Base-by-base conservation (phyloP, 2,888 invertebrate species). In the Cremastinae sp. region DNA sequence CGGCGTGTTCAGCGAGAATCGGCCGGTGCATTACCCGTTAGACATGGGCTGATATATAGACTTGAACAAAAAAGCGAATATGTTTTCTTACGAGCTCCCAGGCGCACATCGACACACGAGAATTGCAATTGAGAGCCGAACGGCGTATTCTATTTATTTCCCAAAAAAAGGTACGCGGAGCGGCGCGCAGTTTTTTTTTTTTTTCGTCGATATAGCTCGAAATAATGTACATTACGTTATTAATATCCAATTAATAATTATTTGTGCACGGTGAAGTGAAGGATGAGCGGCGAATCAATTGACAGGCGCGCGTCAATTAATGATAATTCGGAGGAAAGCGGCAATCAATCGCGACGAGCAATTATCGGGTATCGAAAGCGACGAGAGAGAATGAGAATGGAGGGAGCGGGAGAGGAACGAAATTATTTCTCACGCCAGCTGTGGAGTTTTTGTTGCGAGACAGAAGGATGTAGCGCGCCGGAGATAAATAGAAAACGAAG, bases 1-100 rank as follows among this genome's bases (percentile, higher is more conserved):
- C 56, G 68, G 36, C 43, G 59, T 62, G 14, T 78, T 77, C 79
- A 78, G 71, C 80, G 80, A 82, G 83, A 83, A 85, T 85, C 84
- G 82, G 78, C 80, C 80, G 82, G 86, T 84, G 86, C 86, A 88
- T 88, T 87, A 87, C 84, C 87, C 88, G 88, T 88, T 86, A 86
- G 87, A 87, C 87, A 88, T 87, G 87, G 70, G 85, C 86, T 87
- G 86, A 88, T 88, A 88, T 87, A 87, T 87, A 87, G 88, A 85
- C 87, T 85, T 83, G 82, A 74, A 82, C 85, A 87, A 87, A 87
- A 88, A 87, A 87, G 82, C 83, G 82, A 83, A 82, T 84, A 82
- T 85, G 82, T 87, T 87, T 85, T 87, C 85, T 78, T 82, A 80
- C 81, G 80, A 80, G 80, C 79, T 70, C 38, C 74, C 79, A 79